Percentiles rank a stretch among this genome's conserved stretches.
Conservation (phyloP, 2,113 vertebrate species). For the Psilopsiagon aymara region DNA sequence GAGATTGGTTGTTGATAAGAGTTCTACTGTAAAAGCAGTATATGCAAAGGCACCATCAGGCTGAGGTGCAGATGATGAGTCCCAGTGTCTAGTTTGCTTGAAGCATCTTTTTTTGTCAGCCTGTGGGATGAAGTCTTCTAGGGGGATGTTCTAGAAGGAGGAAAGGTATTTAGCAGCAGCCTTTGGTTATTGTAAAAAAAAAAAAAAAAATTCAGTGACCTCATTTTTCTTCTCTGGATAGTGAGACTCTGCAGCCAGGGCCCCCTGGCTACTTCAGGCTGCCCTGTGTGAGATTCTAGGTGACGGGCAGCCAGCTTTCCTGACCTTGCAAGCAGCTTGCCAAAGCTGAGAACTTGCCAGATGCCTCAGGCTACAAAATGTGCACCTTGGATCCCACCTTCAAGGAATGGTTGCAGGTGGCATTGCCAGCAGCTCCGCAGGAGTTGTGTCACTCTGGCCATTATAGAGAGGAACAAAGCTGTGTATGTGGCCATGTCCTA, state of each 20-base stretch:
- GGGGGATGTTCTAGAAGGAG: neutral
- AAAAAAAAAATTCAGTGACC: neutral
- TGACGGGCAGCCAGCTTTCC: neutral
- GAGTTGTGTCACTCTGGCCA: fast-evolving
- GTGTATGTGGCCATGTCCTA: neutral
- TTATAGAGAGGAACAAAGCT: neutral
- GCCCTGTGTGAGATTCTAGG: neutral
- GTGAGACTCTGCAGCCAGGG: neutral
- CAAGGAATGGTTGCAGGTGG: neutral
- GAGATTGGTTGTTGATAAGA: neutral
- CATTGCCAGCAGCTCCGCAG: neutral
- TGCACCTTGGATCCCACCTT: fast-evolving
- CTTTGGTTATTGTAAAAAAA: neutral
- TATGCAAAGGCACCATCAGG: neutral
- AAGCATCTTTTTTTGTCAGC: neutral
- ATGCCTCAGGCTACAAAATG: neutral
- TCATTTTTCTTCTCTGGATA: neutral
- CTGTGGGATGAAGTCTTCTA: neutral
- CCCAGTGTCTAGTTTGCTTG: neutral
- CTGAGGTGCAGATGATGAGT: neutral
- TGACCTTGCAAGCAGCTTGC: neutral
- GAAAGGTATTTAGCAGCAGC: neutral
- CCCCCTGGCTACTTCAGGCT: neutral
- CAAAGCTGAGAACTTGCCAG: neutral
- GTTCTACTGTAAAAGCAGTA: neutral